Conservation (phyloP, 2,113 vertebrate genomes). For the human (Homo sapiens) region GRCh38 chr7:112830001-112830500, state of each 20-base stretch:
- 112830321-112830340: not conserved
- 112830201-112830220: not conserved
- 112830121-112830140: not conserved
- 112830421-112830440: not conserved
- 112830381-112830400: not conserved
- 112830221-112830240: not conserved
- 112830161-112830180: not conserved
- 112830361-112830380: not conserved
- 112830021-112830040: not conserved
- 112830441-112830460: not conserved
- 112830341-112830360: slow-evolving; percentile 17
- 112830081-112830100: not conserved
- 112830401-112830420: not conserved
- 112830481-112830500: not conserved
- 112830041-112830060: not conserved
- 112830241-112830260: not conserved
- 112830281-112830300: not conserved
- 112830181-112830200: not conserved
- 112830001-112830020: not conserved
- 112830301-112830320: not conserved
- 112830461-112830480: not conserved
- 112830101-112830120: not conserved
- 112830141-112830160: not conserved
- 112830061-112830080: not conserved
- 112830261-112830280: not conserved